Conservation (phyloP, 2,113 vertebrate genomes). For the Fulica atra region DNA sequence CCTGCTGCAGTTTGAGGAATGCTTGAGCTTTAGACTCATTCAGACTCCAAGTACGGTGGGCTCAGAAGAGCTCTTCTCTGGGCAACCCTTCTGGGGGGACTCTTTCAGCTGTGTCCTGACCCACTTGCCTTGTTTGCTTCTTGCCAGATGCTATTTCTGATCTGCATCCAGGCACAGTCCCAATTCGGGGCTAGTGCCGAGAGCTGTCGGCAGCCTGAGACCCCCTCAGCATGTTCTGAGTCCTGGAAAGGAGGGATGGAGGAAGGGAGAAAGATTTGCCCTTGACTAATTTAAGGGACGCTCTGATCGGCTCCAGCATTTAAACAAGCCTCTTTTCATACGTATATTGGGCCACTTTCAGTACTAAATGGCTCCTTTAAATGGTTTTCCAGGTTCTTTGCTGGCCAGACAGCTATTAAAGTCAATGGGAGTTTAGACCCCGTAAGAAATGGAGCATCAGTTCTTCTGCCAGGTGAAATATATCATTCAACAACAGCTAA, state of each 20-base stretch:
- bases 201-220: background rate
- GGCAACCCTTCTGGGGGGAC: background rate
- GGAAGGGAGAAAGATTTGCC: background rate
- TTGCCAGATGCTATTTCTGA: background rate
- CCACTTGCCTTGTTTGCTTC: background rate
- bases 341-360: background rate
- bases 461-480: constrained; percentile 4
- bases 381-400: background rate
- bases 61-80: background rate
- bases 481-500: background rate
- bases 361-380: background rate
- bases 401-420: background rate
- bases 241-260: background rate
- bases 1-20: background rate
- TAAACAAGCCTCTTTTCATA: background rate
- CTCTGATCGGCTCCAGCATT: background rate
- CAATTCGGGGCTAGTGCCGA: background rate
- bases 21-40: background rate
- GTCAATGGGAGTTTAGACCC: background rate
- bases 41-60: rapidly evolving
- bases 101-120: background rate
- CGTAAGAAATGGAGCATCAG: background rate
- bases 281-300: background rate
- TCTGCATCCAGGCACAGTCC: background rate
- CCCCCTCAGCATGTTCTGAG: background rate